Evolutionary conservation across 1,140 invertebrate species (phyloP).

Genomic region (Bombus sylvicola): DNA sequence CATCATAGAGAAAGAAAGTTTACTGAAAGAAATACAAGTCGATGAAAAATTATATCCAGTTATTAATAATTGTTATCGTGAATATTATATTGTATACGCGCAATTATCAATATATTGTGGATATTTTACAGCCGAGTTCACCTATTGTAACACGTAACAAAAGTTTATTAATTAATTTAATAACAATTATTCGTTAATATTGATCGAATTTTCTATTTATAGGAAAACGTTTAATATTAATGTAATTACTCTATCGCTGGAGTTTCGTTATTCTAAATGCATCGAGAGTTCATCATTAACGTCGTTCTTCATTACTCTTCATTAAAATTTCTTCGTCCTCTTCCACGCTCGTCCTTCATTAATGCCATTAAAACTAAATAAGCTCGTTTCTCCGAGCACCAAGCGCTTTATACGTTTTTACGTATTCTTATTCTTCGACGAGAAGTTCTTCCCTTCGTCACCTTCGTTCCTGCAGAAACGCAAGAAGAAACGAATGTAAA

Average conservation of each 20-base stretch:
- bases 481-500: conserved; percentile 10
- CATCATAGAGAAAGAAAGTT: no score
- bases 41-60: not conserved
- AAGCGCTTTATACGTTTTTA: not conserved
- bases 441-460: not conserved
- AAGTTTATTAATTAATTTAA: not conserved
- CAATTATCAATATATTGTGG: not conserved
- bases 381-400: not conserved
- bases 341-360: not conserved
- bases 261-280: not conserved
- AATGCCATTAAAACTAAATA: conserved; percentile 13
- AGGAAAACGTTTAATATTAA: not conserved
- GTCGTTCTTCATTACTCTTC: conserved; percentile 12
- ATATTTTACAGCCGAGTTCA: not conserved
- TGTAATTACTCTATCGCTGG: not conserved
- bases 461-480: not conserved
- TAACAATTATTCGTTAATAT: not conserved
- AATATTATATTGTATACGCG: not conserved
- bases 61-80: not conserved
- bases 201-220: not conserved
- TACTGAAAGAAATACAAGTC: no score
- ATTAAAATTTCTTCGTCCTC: not conserved
- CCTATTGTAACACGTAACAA: not conserved
- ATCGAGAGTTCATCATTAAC: conserved; percentile 7
- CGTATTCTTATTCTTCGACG: not conserved